phyloP scores from a whole-genome alignment of 1,140 invertebrate species.

The Teleopsis dalmanni region DNA sequence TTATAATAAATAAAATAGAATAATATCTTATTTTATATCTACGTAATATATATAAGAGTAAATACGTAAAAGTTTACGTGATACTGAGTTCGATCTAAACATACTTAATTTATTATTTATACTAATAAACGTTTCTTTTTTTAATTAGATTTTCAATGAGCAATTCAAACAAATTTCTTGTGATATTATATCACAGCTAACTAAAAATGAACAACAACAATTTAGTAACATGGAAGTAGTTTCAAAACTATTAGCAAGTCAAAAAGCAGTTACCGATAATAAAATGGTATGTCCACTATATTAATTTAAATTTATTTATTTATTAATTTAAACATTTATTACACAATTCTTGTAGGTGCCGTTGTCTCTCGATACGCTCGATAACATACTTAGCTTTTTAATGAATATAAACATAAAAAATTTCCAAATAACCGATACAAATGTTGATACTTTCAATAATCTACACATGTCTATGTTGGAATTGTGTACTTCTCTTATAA shows the following conservation, averaged over 20 bases:
- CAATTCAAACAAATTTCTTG: conserved; percentile 27
- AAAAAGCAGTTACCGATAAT: conserved; percentile 26
- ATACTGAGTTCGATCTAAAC: no score
- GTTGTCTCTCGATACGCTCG: conserved; percentile 29
- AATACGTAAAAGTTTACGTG: no score
- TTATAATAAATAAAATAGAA: no score
- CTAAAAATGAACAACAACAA: conserved; percentile 15
- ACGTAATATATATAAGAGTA: no score
- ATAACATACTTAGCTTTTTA: conserved; percentile 28
- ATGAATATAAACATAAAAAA: conserved; percentile 33
- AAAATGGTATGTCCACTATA: conserved; percentile 19
- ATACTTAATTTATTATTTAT: neutral
- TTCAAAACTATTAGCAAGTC: conserved; percentile 15
- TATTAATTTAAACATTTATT: no score
- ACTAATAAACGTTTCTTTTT: neutral
- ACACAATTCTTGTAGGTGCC: conserved; percentile 14
- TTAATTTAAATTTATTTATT: no score
- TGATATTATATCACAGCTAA: conserved; percentile 8
- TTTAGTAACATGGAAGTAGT: conserved; percentile 14
- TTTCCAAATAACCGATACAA: conserved; percentile 18
- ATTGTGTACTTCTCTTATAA: conserved; percentile 24
- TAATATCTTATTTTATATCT: no score
- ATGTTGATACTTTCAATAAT: conserved; percentile 19
- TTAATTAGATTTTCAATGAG: conserved; percentile 35
- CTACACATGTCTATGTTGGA: conserved; percentile 21